Evolutionary conservation across 2,113 vertebrate species (phyloP).

Genomic region (Menura novaehollandiae): DNA sequence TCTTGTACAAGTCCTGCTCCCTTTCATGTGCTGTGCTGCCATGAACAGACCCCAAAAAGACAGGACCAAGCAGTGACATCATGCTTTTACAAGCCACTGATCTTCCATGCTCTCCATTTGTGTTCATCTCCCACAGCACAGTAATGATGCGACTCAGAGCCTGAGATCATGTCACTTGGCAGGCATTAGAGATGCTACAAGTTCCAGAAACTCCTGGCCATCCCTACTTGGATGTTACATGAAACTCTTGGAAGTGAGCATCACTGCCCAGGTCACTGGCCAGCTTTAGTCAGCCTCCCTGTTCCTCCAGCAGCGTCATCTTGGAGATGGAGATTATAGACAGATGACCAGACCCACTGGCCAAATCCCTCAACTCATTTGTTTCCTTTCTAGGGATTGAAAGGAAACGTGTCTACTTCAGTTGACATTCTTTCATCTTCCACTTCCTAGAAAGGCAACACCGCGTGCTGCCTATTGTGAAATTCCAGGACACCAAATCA

Average conservation of each 20-base stretch:
- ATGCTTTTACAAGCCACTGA: background rate
- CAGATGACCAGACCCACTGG: background rate
- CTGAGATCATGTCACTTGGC: background rate
- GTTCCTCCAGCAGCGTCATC: background rate
- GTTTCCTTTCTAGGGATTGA: slow-evolving; percentile 10
- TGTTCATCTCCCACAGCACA: background rate
- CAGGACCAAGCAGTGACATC: background rate
- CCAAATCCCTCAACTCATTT: background rate
- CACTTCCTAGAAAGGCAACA: background rate
- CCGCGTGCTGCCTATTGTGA: background rate
- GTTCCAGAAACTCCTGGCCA: background rate
- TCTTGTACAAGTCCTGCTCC: background rate
- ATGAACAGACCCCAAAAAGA: background rate
- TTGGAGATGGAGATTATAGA: background rate
- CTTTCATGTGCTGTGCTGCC: background rate
- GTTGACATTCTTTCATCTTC: background rate
- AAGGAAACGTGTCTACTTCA: background rate
- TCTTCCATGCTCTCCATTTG: background rate
- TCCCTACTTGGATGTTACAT: background rate
- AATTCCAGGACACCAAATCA: background rate
- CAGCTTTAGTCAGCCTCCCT: background rate
- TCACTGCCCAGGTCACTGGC: background rate
- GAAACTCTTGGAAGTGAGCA: background rate
- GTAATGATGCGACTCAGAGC: background rate
- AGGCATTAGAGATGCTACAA: background rate